A percentile compares a stretch with the other conserved stretches of the same genome.
phyloP scores from a whole-genome alignment of 2,113 vertebrate species.

The Harpagus bidentatus region DNA sequence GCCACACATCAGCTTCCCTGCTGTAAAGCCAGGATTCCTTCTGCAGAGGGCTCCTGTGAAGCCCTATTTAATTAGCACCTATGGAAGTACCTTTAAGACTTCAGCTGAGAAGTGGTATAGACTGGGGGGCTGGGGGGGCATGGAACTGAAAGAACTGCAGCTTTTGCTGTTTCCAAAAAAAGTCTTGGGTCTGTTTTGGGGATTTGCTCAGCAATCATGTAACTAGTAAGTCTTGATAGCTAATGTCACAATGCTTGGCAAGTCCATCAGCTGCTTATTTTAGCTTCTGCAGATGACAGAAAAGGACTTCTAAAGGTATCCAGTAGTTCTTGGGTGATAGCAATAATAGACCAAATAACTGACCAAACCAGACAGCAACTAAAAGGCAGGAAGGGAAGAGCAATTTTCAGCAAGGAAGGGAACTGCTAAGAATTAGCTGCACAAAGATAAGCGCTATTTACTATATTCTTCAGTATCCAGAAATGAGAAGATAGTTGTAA shows the following conservation, averaged over 20 bases:
- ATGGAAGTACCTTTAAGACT: background rate
- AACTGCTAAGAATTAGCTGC: background rate
- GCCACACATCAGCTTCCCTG: background rate
- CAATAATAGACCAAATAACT: background rate
- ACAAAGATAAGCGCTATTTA: background rate
- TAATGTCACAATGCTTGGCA: rapidly evolving
- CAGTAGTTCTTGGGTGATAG: background rate
- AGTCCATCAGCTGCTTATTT: background rate
- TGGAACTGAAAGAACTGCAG: background rate
- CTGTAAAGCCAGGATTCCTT: background rate
- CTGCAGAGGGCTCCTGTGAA: background rate
- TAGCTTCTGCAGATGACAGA: background rate
- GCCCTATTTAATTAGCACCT: background rate
- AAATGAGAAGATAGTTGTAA: background rate
- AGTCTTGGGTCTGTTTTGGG: background rate
- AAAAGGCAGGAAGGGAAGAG: background rate
- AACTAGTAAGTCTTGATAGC: background rate
- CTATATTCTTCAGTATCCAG: background rate
- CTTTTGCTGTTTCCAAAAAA: background rate
- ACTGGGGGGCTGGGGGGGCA: too few relatives aligned
- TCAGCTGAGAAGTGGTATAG: background rate
- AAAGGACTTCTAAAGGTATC: background rate
- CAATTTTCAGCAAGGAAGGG: background rate
- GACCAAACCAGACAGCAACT: background rate
- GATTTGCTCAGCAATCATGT: background rate